Evolutionary conservation across 2,888 invertebrate genomes (phyloP).

Genomic region (Eucriotettix oculatus): DNA sequence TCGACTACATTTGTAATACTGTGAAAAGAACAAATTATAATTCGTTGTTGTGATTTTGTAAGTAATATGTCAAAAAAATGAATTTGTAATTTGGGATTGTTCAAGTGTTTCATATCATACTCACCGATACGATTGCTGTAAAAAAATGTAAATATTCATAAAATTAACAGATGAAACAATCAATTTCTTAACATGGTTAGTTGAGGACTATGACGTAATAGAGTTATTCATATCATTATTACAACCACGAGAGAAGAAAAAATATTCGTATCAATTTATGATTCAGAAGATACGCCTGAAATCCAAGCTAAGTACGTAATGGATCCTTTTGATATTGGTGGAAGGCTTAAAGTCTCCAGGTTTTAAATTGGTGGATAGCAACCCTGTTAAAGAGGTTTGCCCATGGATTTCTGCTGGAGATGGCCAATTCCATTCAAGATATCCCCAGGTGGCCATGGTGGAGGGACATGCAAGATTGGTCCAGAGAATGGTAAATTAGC

Average conservation of each 20-base stretch:
- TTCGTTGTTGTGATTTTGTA: too few species aligned
- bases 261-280: slow-evolving; percentile 32
- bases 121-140: slow-evolving; percentile 22
- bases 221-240: slow-evolving; percentile 26
- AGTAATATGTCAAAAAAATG: too few species aligned
- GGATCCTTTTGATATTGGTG: slow-evolving; percentile 35
- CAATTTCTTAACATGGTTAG: background rate
- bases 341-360: slow-evolving; percentile 22
- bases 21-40: too few species aligned
- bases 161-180: background rate
- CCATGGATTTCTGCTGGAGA: slow-evolving; percentile 35
- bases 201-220: slow-evolving; percentile 17
- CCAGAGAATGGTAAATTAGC: slow-evolving; percentile 2
- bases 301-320: slow-evolving; percentile 46
- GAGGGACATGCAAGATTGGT: slow-evolving; percentile 11
- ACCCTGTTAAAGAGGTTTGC: slow-evolving; percentile 48
- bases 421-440: slow-evolving; percentile 29
- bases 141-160: background rate
- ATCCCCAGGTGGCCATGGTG: slow-evolving; percentile 7
- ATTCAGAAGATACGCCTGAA: slow-evolving; percentile 40
- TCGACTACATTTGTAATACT: too few species aligned
- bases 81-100: too few species aligned
- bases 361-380: slow-evolving; percentile 26
- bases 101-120: slow-evolving; percentile 25
- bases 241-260: slow-evolving; percentile 36